Conservation (phyloP, 2,113 vertebrate species). For the Neodon shergylaensis region DNA sequence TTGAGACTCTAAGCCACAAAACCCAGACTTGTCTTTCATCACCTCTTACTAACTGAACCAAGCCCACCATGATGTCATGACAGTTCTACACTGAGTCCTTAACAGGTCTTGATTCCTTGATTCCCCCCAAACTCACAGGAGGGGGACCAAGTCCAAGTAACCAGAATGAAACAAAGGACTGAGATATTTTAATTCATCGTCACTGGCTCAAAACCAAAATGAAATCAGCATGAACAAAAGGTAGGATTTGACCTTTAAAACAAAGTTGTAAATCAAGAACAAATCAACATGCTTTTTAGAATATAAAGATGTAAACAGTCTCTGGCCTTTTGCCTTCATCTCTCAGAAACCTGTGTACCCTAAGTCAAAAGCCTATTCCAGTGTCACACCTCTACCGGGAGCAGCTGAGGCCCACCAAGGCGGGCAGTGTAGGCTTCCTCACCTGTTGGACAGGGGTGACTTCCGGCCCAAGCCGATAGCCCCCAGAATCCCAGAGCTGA, state of each 20-base stretch:
- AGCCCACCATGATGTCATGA: not conserved
- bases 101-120: not conserved
- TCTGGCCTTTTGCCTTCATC: not conserved
- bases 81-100: not conserved
- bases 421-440: not conserved
- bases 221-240: conserved; percentile 11
- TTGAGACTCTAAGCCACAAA: conserved; percentile 30
- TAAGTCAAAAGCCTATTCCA: not conserved
- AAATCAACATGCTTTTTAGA: conserved; percentile 27
- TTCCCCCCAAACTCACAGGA: not conserved
- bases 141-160: not conserved
- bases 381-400: fast-evolving
- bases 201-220: not conserved
- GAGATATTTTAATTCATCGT: not conserved
- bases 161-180: not conserved
- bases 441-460: conserved; percentile 96
- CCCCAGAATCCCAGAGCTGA: conserved; percentile 93
- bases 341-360: not conserved
- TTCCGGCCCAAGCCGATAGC: conserved; percentile 95
- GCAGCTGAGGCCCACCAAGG: not conserved
- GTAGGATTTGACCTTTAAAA: conserved; percentile 9
- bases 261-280: conserved; percentile 10
- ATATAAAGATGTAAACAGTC: not conserved
- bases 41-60: not conserved
- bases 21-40: not conserved